Conservation (phyloP, 1,140 invertebrate species). For the Coptotermes formosanus region DNA sequence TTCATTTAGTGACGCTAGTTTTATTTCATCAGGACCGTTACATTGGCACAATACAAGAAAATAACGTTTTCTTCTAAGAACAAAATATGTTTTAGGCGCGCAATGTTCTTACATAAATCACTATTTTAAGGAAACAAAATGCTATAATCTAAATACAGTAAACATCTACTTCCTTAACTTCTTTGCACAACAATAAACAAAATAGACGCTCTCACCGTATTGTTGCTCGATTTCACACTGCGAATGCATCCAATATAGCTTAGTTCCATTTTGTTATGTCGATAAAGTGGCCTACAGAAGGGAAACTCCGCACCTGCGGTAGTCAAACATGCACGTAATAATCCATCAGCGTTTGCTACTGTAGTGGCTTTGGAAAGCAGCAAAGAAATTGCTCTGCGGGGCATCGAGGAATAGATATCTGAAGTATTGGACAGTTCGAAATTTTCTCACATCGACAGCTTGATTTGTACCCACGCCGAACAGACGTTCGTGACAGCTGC, state of each 20-base stretch:
- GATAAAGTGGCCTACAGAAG: too few relatives aligned
- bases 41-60: background rate
- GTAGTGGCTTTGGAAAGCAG: background rate
- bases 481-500: background rate
- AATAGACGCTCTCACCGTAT: background rate
- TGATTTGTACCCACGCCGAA: background rate
- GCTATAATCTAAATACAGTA: too few relatives aligned
- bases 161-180: background rate
- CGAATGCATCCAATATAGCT: too few relatives aligned
- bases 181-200: background rate
- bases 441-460: constrained; percentile 11
- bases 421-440: constrained; percentile 8
- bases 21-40: background rate
- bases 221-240: background rate
- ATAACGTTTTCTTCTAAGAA: too few relatives aligned
- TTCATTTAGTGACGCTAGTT: background rate
- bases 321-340: background rate
- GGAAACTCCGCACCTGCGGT: too few relatives aligned
- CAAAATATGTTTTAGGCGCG: too few relatives aligned
- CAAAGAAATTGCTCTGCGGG: constrained; percentile 5
- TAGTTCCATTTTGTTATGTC: too few relatives aligned
- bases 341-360: background rate
- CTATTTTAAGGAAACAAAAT: too few relatives aligned
- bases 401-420: constrained; percentile 19
- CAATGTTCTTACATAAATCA: too few relatives aligned